Evolutionary conservation across 2,888 invertebrate genomes (phyloP), one percentile per base, ranked within the genome.

Genomic region (Ypsolopha sequella): DNA sequence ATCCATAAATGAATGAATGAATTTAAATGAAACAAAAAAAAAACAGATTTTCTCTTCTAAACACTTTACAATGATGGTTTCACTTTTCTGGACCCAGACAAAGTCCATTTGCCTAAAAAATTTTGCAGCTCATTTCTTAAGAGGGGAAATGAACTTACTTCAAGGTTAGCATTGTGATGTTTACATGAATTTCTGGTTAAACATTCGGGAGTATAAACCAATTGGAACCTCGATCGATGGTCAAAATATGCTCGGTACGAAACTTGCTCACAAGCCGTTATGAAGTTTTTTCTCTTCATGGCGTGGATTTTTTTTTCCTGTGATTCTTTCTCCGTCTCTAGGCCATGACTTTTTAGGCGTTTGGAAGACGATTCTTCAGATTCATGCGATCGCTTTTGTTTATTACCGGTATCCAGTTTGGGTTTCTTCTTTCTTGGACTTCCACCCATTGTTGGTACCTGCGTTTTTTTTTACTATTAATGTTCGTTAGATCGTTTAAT

Each of bases 191-290:
- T 51, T 45, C 33, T 59, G 44, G 65, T 66, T 39, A 70, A 58
- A 58, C 84, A 85, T 7, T 62, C 49, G 2, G 85, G 82, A 39
- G 74, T 59, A 60, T 71, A 70, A 24, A 70, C 38, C 24, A 81
- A 54, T 38, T 76, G 66, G 7, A 81, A 64, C 46, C 82, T 64
- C 24, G 68, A 59, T n/a, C 59, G 56, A 36, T 70, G 63, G 56
- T 84, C 66, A 46, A 64, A 70, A 54, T 77, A 82, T 0, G 72
- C 70, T 47, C 66, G 66, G 52, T 63, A 70, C 0, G 84, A 82
- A 1, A 81, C 78, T 58, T 68, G 62, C 60, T 76, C 70, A 59
- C 84, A 84, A 7, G 82, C 81, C 54, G 65, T 69, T 0, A 82
- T 63, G 54, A 84, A 84, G 56, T 81, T 82, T 53, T 74, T 73